Base-by-base conservation (phyloP, 2,888 invertebrate species). In the Amiota mariae region DNA sequence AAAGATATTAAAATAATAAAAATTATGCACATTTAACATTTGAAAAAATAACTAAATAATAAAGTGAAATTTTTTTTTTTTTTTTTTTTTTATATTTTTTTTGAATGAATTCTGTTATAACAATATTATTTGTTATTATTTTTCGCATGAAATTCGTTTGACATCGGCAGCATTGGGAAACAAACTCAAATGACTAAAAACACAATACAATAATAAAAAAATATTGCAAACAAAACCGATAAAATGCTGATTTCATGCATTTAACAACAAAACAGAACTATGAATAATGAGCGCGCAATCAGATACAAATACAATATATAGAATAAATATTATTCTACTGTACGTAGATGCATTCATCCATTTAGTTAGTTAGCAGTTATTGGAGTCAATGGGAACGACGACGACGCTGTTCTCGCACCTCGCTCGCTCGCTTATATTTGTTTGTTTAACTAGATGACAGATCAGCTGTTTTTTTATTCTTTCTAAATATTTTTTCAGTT, bases 401-500 rank as follows among this genome's bases (percentile, higher is more conserved):
- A 6, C 6, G 6, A 24, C 36, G 2, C 6, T 4, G 3, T 36
- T 4, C 36, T 36, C 36, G 3, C 36, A 36, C 36, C 36, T 74
- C 76, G 81, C 81, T 77, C n/a, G n/a, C n/a, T n/a, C n/a, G n/a
- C n/a, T n/a, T n/a, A n/a, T 74, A 75, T 73, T 72, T 56, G 61
- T 36, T 18, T 66, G 73, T 56, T 71, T 66, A 48, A 36, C 11
- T 72, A 76, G 80, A 79, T 81, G 81, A 78, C 76, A 77, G 81
- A 82, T 82, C 85, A 85, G 83, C 78, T 78, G 76, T 74, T 18
- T 15, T 18, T 59, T 18, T 57, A 15, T 15, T 59, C 59, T 9
- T 11, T 59, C 20, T 51, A n/a, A 46, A 9, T 63, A 36, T 67
- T 18, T 15, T 46, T 54, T 10, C n/a, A 46, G 20, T 73, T 24